These are phyloP conservation scores for Oreohelix idahoensis DNA, from an alignment of 1,140 invertebrate genomes.

Conservation along the genomic window DNA sequence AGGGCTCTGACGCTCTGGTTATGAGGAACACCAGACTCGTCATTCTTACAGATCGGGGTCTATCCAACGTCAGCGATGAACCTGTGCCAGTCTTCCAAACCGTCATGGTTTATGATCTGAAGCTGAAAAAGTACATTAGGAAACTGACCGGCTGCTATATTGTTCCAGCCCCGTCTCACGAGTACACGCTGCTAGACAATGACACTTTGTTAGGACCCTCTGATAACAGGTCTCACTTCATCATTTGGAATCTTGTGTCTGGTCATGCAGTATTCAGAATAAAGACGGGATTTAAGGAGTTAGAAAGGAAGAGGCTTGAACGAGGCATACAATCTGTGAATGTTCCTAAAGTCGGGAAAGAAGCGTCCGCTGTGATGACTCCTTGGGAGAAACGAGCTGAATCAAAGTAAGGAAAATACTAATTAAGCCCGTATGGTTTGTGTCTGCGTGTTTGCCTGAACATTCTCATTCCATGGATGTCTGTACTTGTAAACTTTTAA, in stretches of 20 bases:
- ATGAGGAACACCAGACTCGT: conserved; percentile 64
- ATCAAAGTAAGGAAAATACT: conserved; percentile 20
- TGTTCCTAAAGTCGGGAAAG: conserved; percentile 17
- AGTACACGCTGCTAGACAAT: conserved; percentile 67
- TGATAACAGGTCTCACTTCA: conserved; percentile 67
- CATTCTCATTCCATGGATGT: no score
- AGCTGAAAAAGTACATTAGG: conserved; percentile 60
- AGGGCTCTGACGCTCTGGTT: conserved; percentile 63
- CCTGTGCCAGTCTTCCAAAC: conserved; percentile 66
- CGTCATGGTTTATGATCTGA: conserved; percentile 65
- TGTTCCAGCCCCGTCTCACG: conserved; percentile 65
- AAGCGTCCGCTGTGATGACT: conserved; percentile 55
- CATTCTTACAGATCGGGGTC: conserved; percentile 66
- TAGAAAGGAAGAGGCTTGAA: conserved; percentile 45
- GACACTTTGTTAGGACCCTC: conserved; percentile 67
- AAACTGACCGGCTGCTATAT: conserved; percentile 67
- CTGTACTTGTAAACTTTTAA: no score
- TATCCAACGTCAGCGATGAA: conserved; percentile 59
- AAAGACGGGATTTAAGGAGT: conserved; percentile 57
- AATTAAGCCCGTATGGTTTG: no score
- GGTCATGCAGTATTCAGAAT: conserved; percentile 65
- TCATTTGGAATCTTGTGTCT: conserved; percentile 68
- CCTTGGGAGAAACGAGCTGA: conserved; percentile 68
- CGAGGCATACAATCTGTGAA: background rate
- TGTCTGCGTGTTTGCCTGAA: no score